Conservation (phyloP, 2,888 invertebrate species). For the Drosophila ustulata region DNA sequence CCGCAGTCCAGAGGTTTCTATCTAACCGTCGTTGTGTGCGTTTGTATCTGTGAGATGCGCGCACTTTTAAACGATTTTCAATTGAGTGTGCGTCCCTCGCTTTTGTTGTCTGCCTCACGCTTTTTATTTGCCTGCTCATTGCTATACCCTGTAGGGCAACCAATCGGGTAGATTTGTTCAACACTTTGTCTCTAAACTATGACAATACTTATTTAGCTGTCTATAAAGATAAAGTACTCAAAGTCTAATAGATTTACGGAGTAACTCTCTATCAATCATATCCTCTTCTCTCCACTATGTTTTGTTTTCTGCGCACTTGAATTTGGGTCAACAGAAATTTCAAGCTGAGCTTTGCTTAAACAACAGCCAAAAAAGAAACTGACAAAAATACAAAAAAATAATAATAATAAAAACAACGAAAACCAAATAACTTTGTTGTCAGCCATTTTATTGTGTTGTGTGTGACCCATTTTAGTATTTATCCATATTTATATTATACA, state of each 20-base stretch:
- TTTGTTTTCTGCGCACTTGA: constrained; percentile 41
- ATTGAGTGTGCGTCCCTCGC: constrained; percentile 57
- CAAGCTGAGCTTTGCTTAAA: constrained; percentile 71
- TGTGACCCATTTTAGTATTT: constrained; percentile 36
- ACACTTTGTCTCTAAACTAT: not conserved
- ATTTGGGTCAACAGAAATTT: constrained; percentile 74
- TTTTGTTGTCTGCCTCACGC: constrained; percentile 9
- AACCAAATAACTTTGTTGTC: constrained; percentile 50
- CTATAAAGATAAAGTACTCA: too few relatives aligned
- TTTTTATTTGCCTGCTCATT: constrained; percentile 19
- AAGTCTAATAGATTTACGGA: constrained; percentile 8
- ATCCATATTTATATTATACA: constrained; percentile 14
- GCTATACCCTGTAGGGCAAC: constrained; percentile 18
- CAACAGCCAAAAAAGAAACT: constrained; percentile 34
- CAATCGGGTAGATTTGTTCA: not conserved
- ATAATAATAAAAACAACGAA: constrained; percentile 21
- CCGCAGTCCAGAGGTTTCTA: constrained; percentile 26
- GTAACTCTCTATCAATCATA: constrained; percentile 29
- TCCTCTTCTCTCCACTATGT: not conserved
- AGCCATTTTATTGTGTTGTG: constrained; percentile 48
- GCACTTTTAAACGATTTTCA: constrained; percentile 68
- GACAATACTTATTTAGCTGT: not conserved
- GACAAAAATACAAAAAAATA: constrained; percentile 13
- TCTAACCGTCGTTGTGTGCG: constrained; percentile 12
- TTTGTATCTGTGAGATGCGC: constrained; percentile 43